phyloP scores from a whole-genome alignment of 1,140 invertebrate genomes.

The Leptestheria dahalacensis region DNA sequence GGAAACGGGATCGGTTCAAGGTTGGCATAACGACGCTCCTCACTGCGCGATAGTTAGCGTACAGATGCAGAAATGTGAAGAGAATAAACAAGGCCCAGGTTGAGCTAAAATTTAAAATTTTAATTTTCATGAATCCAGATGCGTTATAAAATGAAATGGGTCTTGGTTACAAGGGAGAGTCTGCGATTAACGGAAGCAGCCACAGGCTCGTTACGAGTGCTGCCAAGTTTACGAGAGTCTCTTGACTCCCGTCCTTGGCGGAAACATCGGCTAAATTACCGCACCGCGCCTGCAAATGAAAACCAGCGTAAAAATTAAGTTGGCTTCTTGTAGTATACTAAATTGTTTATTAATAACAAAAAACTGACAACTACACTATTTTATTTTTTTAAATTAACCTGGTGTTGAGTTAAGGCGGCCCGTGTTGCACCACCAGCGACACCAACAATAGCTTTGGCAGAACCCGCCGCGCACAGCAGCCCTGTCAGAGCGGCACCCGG shows the following conservation, averaged over 20 bases:
- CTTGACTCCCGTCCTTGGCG: slow-evolving; percentile 92
- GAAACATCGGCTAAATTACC: slow-evolving; percentile 87
- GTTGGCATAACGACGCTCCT: slow-evolving; percentile 51
- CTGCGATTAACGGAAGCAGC: slow-evolving; percentile 51
- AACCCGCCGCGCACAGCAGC: slow-evolving; percentile 41
- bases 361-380: too few relatives aligned
- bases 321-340: too few relatives aligned
- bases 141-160: background rate
- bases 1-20: slow-evolving; percentile 60
- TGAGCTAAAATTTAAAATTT: slow-evolving; percentile 32
- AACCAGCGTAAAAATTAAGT: too few relatives aligned
- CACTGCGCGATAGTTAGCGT: slow-evolving; percentile 74
- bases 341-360: too few relatives aligned
- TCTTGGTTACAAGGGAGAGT: slow-evolving; percentile 22
- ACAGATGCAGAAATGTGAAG: slow-evolving; percentile 65
- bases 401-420: slow-evolving; percentile 81
- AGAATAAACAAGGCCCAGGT: slow-evolving; percentile 50
- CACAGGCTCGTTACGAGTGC: slow-evolving; percentile 62
- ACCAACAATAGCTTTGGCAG: slow-evolving; percentile 60
- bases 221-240: slow-evolving; percentile 80
- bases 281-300: slow-evolving; percentile 54
- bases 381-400: too few relatives aligned
- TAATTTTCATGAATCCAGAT: background rate
- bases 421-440: slow-evolving; percentile 84
- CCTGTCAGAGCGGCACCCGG: slow-evolving; percentile 12